Percentiles rank a stretch among this genome's conserved stretches.
Conservation (phyloP, 2,797 vertebrate species). For the Chloroceryle inda region DNA sequence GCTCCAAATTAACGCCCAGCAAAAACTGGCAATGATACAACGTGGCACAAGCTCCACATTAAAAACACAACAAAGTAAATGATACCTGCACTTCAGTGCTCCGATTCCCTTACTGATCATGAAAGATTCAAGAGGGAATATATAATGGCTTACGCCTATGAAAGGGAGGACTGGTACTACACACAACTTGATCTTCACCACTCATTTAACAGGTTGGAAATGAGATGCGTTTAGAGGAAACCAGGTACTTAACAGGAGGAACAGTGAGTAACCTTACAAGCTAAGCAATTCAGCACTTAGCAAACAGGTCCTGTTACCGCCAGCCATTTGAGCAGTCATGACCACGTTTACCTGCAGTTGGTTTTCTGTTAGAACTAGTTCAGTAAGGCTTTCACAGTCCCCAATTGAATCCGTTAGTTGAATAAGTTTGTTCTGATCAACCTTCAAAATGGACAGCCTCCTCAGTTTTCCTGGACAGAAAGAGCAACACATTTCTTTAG, state of each 20-base stretch:
- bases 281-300: conserved; percentile 1
- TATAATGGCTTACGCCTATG: background rate
- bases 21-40: background rate
- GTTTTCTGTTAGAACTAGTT: conserved; percentile 97
- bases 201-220: conserved; percentile 13
- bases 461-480: conserved; percentile 87
- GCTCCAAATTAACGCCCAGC: background rate
- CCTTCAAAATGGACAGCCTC: conserved; percentile 94
- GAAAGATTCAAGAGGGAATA: conserved; percentile 16
- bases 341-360: conserved; percentile 88
- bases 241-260: background rate
- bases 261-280: background rate
- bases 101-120: background rate
- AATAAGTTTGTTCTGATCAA: conserved; percentile 92
- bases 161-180: background rate
- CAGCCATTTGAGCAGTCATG: background rate
- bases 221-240: conserved; percentile 3
- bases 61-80: background rate
- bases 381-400: conserved; percentile 95
- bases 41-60: fast-evolving
- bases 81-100: background rate
- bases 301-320: background rate
- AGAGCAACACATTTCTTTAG: background rate
- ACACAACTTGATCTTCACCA: background rate
- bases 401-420: conserved; percentile 93